phyloP scores from a whole-genome alignment of 2,113 vertebrate species.

The Dromiciops gliroides region DNA sequence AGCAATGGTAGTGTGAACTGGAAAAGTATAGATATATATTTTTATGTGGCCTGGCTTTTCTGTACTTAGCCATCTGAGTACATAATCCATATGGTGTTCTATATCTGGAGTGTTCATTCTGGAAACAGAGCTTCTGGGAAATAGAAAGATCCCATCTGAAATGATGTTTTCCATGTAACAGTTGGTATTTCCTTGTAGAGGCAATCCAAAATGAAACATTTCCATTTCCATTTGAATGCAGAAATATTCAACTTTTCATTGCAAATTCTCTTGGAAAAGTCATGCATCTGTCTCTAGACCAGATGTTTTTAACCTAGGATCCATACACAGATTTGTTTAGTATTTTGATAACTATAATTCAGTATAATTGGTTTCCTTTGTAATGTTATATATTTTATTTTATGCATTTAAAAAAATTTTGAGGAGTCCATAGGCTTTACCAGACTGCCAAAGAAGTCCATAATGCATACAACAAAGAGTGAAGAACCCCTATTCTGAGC shows the following conservation, averaged over 20 bases:
- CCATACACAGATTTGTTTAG: not conserved
- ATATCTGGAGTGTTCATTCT: constrained; percentile 73
- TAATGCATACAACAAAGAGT: not conserved
- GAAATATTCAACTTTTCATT: constrained; percentile 69
- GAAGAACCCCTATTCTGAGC: constrained; percentile 23
- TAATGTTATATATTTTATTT: not conserved
- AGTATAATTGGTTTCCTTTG: not conserved
- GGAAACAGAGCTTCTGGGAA: constrained; percentile 77
- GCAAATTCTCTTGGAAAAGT: constrained; percentile 64
- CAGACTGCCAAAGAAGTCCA: not conserved
- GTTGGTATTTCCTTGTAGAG: constrained; percentile 72
- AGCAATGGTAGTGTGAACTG: constrained; percentile 77
- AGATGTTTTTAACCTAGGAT: not conserved
- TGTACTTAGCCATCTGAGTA: constrained; percentile 57
- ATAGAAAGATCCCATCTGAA: constrained; percentile 75
- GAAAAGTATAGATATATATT: constrained; percentile 71
- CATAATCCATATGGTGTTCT: constrained; percentile 77
- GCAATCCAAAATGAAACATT: constrained; percentile 76
- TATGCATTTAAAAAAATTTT: not conserved
- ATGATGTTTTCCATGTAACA: constrained; percentile 73
- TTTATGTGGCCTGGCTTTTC: constrained; percentile 51
- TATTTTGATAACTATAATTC: not conserved
- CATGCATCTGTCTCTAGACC: constrained; percentile 47
- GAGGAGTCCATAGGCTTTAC: not conserved
- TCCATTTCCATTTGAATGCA: constrained; percentile 70